Evolutionary conservation across 2,113 vertebrate species (phyloP).

Genomic region (Lophotis ruficrista): DNA sequence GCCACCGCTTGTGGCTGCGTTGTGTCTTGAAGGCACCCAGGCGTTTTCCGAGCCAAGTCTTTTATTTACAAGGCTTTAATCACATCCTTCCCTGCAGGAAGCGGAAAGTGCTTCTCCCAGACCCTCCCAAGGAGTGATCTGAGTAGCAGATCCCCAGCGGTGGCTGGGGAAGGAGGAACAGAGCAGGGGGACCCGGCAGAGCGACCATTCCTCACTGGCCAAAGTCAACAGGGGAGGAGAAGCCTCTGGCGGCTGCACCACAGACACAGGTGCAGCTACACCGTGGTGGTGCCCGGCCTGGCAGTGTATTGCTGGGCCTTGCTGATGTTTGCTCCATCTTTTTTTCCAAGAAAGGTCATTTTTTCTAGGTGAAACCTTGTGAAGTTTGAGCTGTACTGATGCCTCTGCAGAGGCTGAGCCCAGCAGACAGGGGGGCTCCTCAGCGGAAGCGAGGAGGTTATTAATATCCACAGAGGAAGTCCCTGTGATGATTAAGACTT

Average conservation of each 20-base stretch:
- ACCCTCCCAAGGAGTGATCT: not conserved
- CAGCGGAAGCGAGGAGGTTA: not conserved
- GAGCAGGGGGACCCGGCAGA: not conserved
- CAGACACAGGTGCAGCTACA: not conserved
- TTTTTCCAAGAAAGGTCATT: not conserved
- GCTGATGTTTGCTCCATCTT: not conserved
- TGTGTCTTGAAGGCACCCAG: not conserved
- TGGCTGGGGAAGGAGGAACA: not conserved
- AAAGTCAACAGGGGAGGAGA: not conserved
- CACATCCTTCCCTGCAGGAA: conserved; percentile 51
- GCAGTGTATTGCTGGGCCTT: not conserved
- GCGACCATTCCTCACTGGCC: rapidly evolving
- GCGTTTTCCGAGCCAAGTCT: not conserved
- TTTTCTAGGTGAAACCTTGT: not conserved
- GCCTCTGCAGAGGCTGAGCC: not conserved
- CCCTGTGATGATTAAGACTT: conserved; percentile 1
- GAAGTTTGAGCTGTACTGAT: not conserved
- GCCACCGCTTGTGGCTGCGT: not conserved
- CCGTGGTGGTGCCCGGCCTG: not conserved
- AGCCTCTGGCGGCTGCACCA: rapidly evolving
- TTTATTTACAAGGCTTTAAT: conserved; percentile 37
- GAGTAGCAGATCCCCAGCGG: conserved; percentile 23
- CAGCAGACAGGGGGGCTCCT: not conserved
- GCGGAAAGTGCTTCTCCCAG: not conserved
- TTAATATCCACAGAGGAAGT: conserved; percentile 40